Percentiles rank a stretch among this genome's conserved stretches.
Conservation (phyloP, 2,113 vertebrate genomes). For the Rhagologus leucostigma region DNA sequence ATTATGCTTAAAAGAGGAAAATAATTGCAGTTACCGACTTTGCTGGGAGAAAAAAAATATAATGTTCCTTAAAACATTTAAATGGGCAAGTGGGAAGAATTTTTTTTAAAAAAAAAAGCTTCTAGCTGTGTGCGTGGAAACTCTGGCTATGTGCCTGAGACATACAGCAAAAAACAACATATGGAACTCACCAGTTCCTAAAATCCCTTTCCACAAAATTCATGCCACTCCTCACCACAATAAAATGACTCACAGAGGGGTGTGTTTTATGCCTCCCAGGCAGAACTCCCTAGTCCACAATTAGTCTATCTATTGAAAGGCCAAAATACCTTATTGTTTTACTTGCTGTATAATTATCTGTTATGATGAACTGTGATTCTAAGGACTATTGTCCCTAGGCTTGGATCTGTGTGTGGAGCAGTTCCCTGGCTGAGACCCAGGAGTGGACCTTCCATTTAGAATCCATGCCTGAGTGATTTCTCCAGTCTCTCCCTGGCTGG, state of each 20-base stretch:
- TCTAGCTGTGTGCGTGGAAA: constrained; percentile 47
- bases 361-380: constrained; percentile 82
- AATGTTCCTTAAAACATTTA: constrained; percentile 44
- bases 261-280: constrained; percentile 75
- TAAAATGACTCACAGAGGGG: constrained; percentile 68
- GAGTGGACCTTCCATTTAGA: constrained; percentile 80
- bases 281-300: constrained; percentile 75
- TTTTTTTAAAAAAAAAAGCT: constrained; percentile 6
- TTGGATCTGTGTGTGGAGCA: constrained; percentile 73
- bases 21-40: constrained; percentile 10
- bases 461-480: constrained; percentile 80
- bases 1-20: constrained; percentile 45
- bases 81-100: constrained; percentile 30
- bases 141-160: constrained; percentile 34
- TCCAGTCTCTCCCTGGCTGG: constrained; percentile 70
- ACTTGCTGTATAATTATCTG: constrained; percentile 81
- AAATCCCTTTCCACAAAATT: constrained; percentile 73
- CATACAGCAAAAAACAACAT: constrained; percentile 67
- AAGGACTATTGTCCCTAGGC: constrained; percentile 75
- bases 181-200: constrained; percentile 74
- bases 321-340: constrained; percentile 80
- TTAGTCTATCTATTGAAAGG: constrained; percentile 78
- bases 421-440: constrained; percentile 73
- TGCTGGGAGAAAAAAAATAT: not conserved
- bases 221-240: constrained; percentile 65